Percentiles rank a stretch among this genome's conserved stretches.
Conservation (phyloP, 1,140 invertebrate genomes). For the Hydropsyche tenuis region DNA sequence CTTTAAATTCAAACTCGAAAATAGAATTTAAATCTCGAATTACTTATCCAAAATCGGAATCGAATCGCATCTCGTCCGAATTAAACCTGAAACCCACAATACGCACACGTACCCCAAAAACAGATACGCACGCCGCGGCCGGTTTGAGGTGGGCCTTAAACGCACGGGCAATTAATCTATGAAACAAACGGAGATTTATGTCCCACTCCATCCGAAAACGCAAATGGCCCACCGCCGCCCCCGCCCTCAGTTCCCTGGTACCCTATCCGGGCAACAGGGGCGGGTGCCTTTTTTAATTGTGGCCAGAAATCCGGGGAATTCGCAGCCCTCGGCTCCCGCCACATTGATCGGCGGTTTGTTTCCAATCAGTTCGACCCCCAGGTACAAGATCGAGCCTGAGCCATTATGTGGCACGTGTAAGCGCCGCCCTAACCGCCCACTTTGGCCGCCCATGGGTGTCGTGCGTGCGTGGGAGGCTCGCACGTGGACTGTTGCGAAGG, state of each 20-base stretch:
- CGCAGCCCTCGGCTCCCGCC: background rate
- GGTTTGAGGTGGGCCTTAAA: background rate
- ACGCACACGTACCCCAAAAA: no score
- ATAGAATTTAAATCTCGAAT: no score
- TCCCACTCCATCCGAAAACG: background rate
- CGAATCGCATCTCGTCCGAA: no score
- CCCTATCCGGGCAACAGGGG: background rate
- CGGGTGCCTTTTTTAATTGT: background rate
- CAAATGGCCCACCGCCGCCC: background rate
- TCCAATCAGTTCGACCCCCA: conserved; percentile 30
- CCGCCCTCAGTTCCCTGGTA: background rate
- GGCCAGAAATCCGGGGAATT: background rate
- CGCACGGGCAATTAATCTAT: conserved; percentile 17
- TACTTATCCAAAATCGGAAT: no score
- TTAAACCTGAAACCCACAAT: no score
- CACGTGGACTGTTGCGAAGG: no score
- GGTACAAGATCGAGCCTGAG: conserved; percentile 28
- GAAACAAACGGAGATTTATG: conserved; percentile 18
- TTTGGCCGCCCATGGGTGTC: no score
- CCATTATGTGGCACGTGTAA: conserved; percentile 20
- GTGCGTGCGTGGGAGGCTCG: no score
- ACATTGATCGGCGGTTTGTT: conserved; percentile 36
- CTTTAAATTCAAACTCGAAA: no score
- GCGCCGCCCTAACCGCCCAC: no score
- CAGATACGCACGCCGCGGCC: no score